These are phyloP conservation scores for Macrosiphum euphorbiae DNA, from an alignment of 2,888 invertebrate species.

Conservation along the genomic window DNA sequence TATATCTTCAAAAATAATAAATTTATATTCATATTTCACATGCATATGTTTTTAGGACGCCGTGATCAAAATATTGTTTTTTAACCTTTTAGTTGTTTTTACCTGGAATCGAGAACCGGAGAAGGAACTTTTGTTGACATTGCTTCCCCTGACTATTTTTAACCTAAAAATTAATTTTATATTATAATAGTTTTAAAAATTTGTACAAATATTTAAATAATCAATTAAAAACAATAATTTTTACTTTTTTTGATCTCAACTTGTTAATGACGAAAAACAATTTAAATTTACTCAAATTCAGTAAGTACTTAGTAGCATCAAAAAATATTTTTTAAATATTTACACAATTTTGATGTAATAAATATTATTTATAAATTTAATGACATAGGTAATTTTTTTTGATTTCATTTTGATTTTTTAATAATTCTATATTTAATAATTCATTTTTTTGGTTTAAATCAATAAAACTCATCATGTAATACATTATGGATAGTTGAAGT, in stretches of 20 bases:
- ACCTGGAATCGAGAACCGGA: no score
- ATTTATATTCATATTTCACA: no score
- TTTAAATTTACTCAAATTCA: not conserved
- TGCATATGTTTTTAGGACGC: not conserved
- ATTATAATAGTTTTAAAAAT: not conserved
- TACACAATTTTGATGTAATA: not conserved
- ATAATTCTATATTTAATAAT: not conserved
- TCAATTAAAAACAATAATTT: not conserved
- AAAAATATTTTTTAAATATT: not conserved
- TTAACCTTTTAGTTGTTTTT: no score
- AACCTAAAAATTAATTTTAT: no score
- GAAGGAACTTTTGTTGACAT: not conserved
- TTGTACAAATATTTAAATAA: not conserved
- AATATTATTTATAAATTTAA: not conserved
- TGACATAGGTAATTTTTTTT: not conserved
- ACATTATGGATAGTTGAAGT: not conserved
- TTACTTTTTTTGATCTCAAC: not conserved
- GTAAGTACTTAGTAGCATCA: no score
- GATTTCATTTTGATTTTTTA: no score
- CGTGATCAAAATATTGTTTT: not conserved
- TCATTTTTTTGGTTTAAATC: not conserved
- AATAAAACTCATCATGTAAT: not conserved
- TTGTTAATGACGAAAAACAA: not conserved
- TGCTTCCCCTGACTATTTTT: no score
- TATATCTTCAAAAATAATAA: not conserved